A percentile compares a stretch with the other conserved stretches of the same genome.
Conservation (phyloP, 1,140 invertebrate species). For the Dryas iulia region DNA sequence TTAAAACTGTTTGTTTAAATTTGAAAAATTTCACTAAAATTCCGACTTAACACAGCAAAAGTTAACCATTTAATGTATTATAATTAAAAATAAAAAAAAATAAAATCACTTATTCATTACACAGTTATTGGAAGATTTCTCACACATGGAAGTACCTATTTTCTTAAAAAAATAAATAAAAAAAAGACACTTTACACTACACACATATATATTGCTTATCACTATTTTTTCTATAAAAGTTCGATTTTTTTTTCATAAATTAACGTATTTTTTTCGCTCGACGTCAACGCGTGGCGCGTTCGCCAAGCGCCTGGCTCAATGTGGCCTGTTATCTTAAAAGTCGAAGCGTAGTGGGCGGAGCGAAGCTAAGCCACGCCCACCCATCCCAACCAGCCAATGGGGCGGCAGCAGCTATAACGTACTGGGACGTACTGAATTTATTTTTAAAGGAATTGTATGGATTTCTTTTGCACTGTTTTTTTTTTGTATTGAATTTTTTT, state of each 20-base stretch:
- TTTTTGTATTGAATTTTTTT: slow-evolving; percentile 48
- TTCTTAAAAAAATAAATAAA: not conserved
- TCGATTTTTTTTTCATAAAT: slow-evolving; percentile 29
- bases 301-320: slow-evolving; percentile 67
- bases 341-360: slow-evolving; percentile 57
- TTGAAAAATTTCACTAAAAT: not conserved
- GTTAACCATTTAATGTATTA: too few species aligned
- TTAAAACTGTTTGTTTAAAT: not conserved
- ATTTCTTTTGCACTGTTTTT: slow-evolving; percentile 49
- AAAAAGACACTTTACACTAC: not conserved
- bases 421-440: slow-evolving; percentile 74
- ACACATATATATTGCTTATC: not conserved
- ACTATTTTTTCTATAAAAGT: not conserved
- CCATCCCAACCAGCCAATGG: slow-evolving; percentile 47
- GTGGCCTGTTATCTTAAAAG: slow-evolving; percentile 53
- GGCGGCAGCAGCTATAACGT: slow-evolving; percentile 53
- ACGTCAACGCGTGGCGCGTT: slow-evolving; percentile 57
- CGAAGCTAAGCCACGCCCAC: slow-evolving; percentile 48
- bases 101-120: not conserved
- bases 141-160: not conserved
- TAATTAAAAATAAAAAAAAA: not conserved
- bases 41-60: too few species aligned
- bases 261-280: slow-evolving; percentile 41
- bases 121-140: slow-evolving; percentile 1
- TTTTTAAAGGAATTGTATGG: slow-evolving; percentile 62